A percentile compares a stretch with the other conserved stretches of the same genome.
These are phyloP conservation scores for Leptinotarsa tumamoca DNA, from an alignment of 2,888 invertebrate species.

Conservation along the genomic window DNA sequence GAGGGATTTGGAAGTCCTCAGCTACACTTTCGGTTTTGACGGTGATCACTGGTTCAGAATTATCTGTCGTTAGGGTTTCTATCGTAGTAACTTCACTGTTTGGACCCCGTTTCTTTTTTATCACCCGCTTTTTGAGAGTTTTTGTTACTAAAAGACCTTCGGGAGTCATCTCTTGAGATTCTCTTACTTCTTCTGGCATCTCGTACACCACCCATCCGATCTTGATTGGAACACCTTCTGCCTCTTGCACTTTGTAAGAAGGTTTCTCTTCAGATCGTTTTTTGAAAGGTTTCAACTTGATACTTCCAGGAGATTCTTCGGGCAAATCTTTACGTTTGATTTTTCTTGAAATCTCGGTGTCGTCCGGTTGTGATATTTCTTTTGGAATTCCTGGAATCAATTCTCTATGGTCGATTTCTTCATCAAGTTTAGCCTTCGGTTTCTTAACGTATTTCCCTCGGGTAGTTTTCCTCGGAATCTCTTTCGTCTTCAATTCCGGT, in stretches of 20 bases:
- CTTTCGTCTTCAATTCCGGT: constrained; percentile 19
- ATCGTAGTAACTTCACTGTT: constrained; percentile 61
- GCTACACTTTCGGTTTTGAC: constrained; percentile 54
- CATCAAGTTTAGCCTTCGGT: constrained; percentile 51
- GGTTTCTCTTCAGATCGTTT: constrained; percentile 56
- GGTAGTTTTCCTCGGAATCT: constrained; percentile 52
- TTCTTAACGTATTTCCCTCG: constrained; percentile 55
- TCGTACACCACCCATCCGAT: constrained; percentile 42
- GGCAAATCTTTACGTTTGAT: constrained; percentile 58
- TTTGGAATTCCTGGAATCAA: constrained; percentile 49
- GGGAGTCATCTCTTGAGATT: constrained; percentile 39
- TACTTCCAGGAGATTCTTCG: constrained; percentile 56
- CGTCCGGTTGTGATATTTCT: constrained; percentile 47
- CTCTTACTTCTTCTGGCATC: constrained; percentile 38
- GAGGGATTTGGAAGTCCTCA: constrained; percentile 34
- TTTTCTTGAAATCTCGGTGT: constrained; percentile 48
- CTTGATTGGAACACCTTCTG: constrained; percentile 49
- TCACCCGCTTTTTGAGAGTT: constrained; percentile 63
- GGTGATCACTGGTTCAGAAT: constrained; percentile 57
- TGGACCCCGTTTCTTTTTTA: constrained; percentile 62
- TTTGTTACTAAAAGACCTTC: constrained; percentile 45
- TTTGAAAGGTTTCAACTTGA: constrained; percentile 60
- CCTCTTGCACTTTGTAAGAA: constrained; percentile 44
- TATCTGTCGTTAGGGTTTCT: constrained; percentile 54
- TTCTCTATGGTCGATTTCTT: constrained; percentile 49